A percentile compares a stretch with the other conserved stretches of the same genome.
phyloP scores from a whole-genome alignment of 2,888 invertebrate species.

The Acanthopleura granulata region DNA sequence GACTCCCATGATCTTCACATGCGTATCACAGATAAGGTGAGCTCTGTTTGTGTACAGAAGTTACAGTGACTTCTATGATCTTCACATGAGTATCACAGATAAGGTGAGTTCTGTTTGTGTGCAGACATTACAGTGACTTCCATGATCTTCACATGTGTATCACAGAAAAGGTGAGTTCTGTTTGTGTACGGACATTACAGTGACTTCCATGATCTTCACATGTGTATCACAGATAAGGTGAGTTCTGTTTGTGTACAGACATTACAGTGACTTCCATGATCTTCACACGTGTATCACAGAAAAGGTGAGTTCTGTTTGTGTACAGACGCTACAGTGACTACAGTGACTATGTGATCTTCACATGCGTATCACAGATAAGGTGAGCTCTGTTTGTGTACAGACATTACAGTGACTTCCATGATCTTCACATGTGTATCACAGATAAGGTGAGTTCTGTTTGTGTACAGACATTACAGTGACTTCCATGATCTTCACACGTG shows the following conservation, averaged over 20 bases:
- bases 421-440: background rate
- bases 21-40: too few species aligned
- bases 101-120: background rate
- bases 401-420: background rate
- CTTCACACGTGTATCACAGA: background rate
- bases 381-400: constrained; percentile 34
- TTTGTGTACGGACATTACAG: constrained; percentile 74
- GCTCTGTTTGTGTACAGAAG: too few species aligned
- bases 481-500: background rate
- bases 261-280: background rate
- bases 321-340: constrained; percentile 79
- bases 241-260: background rate
- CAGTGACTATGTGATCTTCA: background rate
- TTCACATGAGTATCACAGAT: background rate
- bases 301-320: constrained; percentile 74
- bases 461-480: constrained; percentile 69
- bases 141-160: too few species aligned
- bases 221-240: constrained; percentile 78
- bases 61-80: background rate
- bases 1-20: too few species aligned
- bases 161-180: too few species aligned
- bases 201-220: constrained; percentile 88
- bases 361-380: constrained; percentile 74
- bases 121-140: too few species aligned
- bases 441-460: background rate